These are phyloP conservation scores for Dryoscopus gambensis DNA, from an alignment of 2,113 vertebrate genomes.

Conservation along the genomic window DNA sequence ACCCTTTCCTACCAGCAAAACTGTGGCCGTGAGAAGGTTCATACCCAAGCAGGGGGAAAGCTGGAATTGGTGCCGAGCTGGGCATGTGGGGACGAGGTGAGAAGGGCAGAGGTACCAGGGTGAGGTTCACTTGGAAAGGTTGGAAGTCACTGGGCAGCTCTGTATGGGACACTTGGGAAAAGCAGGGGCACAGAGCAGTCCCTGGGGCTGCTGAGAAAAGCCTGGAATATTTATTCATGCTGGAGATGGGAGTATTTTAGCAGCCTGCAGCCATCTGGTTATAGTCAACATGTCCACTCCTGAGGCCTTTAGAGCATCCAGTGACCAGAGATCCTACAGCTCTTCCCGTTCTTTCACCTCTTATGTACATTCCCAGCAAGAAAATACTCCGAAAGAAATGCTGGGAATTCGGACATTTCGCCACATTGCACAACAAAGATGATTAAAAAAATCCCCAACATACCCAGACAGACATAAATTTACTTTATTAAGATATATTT, in stretches of 20 bases:
- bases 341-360: slow-evolving; percentile 64
- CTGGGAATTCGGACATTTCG: background rate
- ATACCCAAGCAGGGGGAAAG: background rate
- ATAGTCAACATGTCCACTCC: slow-evolving; percentile 49
- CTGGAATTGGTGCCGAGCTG: background rate
- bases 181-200: background rate
- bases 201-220: slow-evolving; percentile 2
- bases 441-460: background rate
- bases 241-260: slow-evolving; percentile 49
- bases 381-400: slow-evolving; percentile 17
- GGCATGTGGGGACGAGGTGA: background rate
- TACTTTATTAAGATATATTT: background rate
- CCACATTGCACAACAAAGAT: background rate
- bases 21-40: accelerated
- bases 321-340: slow-evolving; percentile 48
- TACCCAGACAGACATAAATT: background rate
- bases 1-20: background rate
- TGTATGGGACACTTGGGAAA: background rate
- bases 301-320: slow-evolving; percentile 42
- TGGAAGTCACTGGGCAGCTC: background rate
- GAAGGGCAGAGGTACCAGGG: too few relatives aligned
- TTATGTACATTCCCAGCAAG: slow-evolving; percentile 9
- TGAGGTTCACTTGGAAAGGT: background rate
- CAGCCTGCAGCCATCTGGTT: slow-evolving; percentile 65
- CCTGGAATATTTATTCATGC: background rate